Percentiles rank a stretch among this genome's conserved stretches.
phyloP scores from a whole-genome alignment of 2,797 vertebrate genomes.

The Anolis apletophallus region DNA sequence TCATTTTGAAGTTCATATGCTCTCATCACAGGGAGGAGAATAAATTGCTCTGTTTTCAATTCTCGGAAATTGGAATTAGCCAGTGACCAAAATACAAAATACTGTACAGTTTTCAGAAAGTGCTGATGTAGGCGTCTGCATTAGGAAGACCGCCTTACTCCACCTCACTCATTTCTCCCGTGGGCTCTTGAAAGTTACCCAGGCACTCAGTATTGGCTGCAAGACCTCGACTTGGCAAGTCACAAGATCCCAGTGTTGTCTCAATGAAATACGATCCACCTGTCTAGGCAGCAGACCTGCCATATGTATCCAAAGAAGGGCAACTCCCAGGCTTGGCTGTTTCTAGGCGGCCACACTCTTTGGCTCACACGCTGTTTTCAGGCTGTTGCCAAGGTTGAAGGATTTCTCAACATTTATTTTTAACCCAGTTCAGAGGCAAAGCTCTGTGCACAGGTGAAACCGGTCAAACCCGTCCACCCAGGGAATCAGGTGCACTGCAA shows the following conservation, averaged over 20 bases:
- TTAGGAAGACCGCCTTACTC: background rate
- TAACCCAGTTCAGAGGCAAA: constrained; percentile 11
- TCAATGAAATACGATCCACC: rapidly evolving
- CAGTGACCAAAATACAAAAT: background rate
- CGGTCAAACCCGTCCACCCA: constrained; percentile 39
- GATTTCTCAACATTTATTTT: constrained; percentile 16
- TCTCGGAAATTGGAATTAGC: background rate
- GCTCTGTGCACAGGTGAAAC: constrained; percentile 52
- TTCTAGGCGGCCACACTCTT: background rate
- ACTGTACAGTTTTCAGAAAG: background rate
- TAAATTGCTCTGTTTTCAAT: background rate
- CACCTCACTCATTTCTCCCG: background rate
- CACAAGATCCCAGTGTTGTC: constrained; percentile 23
- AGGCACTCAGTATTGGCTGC: constrained; percentile 45
- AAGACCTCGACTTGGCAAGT: constrained; percentile 40
- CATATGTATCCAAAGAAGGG: constrained; percentile 15
- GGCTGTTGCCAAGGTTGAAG: background rate
- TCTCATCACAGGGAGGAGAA: background rate
- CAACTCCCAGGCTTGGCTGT: constrained; percentile 30
- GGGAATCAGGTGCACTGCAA: constrained; percentile 32
- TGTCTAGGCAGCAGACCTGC: constrained; percentile 25
- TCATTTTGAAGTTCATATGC: background rate
- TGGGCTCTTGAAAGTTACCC: constrained; percentile 47
- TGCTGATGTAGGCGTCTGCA: background rate
- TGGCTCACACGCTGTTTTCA: constrained; percentile 2